Evolutionary conservation across 2,113 vertebrate genomes (phyloP).

Genomic region (Odontophorus gujanensis): DNA sequence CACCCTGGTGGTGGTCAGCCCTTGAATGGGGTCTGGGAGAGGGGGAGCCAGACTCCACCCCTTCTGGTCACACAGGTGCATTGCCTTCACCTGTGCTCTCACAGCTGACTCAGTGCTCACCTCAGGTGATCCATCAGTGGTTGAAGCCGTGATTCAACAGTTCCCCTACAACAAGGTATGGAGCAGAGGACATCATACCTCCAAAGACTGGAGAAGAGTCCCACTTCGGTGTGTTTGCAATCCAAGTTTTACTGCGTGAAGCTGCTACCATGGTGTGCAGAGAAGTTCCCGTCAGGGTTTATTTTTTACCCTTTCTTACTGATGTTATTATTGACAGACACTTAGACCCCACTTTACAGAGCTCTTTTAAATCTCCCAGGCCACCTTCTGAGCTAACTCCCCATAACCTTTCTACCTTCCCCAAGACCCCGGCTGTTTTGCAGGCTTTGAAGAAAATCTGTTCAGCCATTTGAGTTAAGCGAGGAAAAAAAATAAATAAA

Average conservation of each 20-base stretch:
- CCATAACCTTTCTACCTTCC: not conserved
- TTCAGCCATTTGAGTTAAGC: not conserved
- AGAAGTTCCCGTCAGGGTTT: not conserved
- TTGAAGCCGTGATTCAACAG: no score
- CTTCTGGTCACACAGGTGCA: no score
- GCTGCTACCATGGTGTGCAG: not conserved
- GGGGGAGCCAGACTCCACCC: no score
- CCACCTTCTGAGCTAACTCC: not conserved
- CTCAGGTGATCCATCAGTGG: no score
- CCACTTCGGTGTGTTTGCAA: accelerated
- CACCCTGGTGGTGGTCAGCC: no score
- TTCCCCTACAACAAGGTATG: not conserved
- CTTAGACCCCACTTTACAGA: not conserved
- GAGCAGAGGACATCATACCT: not conserved
- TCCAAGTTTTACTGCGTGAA: not conserved
- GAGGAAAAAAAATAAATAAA: not conserved
- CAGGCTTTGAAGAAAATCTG: conserved; percentile 2
- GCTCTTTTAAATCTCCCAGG: not conserved
- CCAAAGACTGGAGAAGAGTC: not conserved
- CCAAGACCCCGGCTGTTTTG: not conserved
- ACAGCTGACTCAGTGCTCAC: no score
- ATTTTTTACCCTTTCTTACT: not conserved
- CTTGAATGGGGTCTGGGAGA: no score
- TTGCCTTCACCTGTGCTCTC: no score
- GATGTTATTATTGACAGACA: not conserved